Percentiles rank a stretch among this genome's conserved stretches.
phyloP scores from a whole-genome alignment of 1,140 invertebrate species.

The Tyrophagus putrescentiae region DNA sequence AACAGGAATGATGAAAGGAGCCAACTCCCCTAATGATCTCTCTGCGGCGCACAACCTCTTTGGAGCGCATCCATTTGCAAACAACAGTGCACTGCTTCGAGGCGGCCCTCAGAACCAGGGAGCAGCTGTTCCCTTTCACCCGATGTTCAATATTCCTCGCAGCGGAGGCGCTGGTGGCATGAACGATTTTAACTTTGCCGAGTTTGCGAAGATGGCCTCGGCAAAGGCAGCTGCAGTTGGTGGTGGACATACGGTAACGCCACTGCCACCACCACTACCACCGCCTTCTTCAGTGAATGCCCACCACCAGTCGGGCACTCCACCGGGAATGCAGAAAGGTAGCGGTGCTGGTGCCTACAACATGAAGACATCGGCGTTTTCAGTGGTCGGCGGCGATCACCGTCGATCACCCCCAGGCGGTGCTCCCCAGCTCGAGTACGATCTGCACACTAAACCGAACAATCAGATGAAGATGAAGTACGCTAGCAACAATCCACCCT shows the following conservation, averaged over 20 bases:
- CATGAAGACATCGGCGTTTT: neutral
- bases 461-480: neutral
- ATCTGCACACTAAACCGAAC: neutral
- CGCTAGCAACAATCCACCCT: neutral
- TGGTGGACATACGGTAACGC: neutral
- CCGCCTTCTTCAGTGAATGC: too few relatives aligned
- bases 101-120: too few relatives aligned
- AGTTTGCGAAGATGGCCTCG: neutral
- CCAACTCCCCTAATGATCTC: neutral
- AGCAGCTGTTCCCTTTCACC: too few relatives aligned
- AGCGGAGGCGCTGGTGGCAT: too few relatives aligned
- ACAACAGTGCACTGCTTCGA: too few relatives aligned
- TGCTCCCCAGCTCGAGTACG: slow-evolving; percentile 3
- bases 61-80: too few relatives aligned
- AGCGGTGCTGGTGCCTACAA: too few relatives aligned
- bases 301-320: neutral
- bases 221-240: neutral
- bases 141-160: neutral
- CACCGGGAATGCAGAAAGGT: neutral
- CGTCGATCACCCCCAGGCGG: neutral
- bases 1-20: neutral
- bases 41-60: too few relatives aligned
- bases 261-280: neutral
- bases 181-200: slow-evolving; percentile 13
- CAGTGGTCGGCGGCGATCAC: neutral